These are phyloP conservation scores for Acropternis orthonyx DNA, from an alignment of 2,797 vertebrate genomes.

Conservation along the genomic window DNA sequence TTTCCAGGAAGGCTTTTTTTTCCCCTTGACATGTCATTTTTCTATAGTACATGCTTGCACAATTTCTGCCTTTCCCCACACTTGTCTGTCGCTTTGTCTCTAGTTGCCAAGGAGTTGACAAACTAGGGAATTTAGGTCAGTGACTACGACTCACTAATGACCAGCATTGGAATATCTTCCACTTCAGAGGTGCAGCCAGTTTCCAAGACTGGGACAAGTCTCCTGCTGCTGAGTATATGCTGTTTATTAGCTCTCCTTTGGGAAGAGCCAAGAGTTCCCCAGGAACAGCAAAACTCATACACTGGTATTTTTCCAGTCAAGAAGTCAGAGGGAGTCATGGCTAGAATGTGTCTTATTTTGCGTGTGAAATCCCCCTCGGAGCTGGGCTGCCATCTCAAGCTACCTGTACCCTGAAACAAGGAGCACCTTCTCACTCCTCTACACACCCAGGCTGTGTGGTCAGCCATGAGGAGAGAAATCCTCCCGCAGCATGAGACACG, in stretches of 20 bases:
- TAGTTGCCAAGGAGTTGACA: neutral
- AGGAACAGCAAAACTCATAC: neutral
- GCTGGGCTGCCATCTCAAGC: rapidly evolving
- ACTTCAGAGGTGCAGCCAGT: rapidly evolving
- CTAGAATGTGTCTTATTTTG: neutral
- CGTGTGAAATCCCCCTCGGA: neutral
- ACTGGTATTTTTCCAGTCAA: neutral
- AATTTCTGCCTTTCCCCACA: neutral
- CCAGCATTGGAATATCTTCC: neutral
- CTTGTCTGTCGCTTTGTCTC: neutral
- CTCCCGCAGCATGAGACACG: rapidly evolving
- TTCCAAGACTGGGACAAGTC: neutral
- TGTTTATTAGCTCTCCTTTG: neutral
- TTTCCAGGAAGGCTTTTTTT: neutral
- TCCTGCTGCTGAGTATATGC: neutral
- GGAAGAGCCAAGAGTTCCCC: neutral
- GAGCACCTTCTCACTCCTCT: neutral
- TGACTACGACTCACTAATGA: neutral
- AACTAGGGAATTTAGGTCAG: neutral
- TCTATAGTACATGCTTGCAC: neutral
- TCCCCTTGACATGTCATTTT: neutral
- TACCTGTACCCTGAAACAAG: neutral
- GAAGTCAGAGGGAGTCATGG: neutral
- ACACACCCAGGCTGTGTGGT: neutral
- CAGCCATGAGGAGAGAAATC: neutral